Percentiles rank a stretch among this genome's conserved stretches.
Conservation (phyloP, 1,140 invertebrate species). For the Maconellicoccus hirsutus region DNA sequence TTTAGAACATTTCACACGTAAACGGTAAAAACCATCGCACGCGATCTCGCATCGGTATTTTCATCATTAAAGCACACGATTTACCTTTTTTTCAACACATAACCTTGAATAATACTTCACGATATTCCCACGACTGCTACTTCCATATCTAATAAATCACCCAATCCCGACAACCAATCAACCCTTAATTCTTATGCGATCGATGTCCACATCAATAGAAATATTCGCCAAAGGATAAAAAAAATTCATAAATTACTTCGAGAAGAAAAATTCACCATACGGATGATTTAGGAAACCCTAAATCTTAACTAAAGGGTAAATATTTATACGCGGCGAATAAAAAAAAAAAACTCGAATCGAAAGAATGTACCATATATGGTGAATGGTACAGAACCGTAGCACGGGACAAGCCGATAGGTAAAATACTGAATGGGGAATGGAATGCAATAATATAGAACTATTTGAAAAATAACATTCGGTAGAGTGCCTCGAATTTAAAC, state of each 20-base stretch:
- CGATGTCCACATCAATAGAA: too few relatives aligned
- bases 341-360: background rate
- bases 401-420: constrained; percentile 5
- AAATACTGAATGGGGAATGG: constrained; percentile 4
- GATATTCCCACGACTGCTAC: too few relatives aligned
- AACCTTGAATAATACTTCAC: too few relatives aligned
- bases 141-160: too few relatives aligned
- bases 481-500: background rate
- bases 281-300: background rate
- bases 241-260: background rate
- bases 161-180: too few relatives aligned
- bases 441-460: constrained; percentile 6
- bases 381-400: background rate
- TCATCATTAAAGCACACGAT: too few relatives aligned
- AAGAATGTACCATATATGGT: background rate
- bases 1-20: too few relatives aligned
- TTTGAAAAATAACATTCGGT: background rate
- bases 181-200: too few relatives aligned
- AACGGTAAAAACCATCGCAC: too few relatives aligned
- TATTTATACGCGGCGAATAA: background rate
- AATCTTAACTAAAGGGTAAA: background rate
- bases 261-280: background rate
- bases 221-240: background rate
- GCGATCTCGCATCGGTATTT: too few relatives aligned
- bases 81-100: too few relatives aligned